Percentiles rank a stretch among this genome's conserved stretches.
Conservation (phyloP, 1,140 invertebrate species). For the Lysiphlebus fabarum region DNA sequence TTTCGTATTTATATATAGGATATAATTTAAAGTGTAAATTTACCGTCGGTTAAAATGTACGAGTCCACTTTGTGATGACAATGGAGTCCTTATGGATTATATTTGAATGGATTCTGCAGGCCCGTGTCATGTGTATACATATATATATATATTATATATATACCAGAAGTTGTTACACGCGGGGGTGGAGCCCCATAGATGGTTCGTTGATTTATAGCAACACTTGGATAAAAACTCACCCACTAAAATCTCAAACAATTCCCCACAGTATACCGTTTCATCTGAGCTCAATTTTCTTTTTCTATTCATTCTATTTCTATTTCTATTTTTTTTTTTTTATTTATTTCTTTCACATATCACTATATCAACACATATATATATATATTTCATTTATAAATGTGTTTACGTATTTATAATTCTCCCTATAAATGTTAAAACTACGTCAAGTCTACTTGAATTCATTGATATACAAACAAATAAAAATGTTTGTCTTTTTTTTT, state of each 20-base stretch:
- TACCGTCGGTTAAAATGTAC: background rate
- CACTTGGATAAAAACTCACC: constrained; percentile 28
- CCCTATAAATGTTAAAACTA: constrained; percentile 1
- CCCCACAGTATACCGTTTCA: background rate
- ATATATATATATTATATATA: constrained; percentile 17
- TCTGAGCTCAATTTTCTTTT: background rate
- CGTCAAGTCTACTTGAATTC: background rate
- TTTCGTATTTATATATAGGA: too few species aligned
- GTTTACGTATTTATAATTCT: background rate
- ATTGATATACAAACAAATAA: constrained; percentile 1
- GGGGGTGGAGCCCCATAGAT: constrained; percentile 28
- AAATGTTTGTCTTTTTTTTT: too few species aligned
- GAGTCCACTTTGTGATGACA: constrained; percentile 30
- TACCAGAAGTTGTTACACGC: constrained; percentile 19
- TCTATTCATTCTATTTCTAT: background rate
- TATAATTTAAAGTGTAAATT: constrained; percentile 2
- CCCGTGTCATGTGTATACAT: constrained; percentile 18
- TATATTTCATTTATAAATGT: background rate
- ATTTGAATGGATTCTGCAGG: background rate
- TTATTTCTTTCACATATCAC: background rate
- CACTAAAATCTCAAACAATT: constrained; percentile 22
- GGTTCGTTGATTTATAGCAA: constrained; percentile 38
- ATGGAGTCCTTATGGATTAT: constrained; percentile 4
- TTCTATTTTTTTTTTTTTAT: constrained; percentile 5
- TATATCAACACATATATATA: background rate